These are phyloP conservation scores for Prietella phreatophila DNA, from an alignment of 2,113 vertebrate species.

Conservation along the genomic window DNA sequence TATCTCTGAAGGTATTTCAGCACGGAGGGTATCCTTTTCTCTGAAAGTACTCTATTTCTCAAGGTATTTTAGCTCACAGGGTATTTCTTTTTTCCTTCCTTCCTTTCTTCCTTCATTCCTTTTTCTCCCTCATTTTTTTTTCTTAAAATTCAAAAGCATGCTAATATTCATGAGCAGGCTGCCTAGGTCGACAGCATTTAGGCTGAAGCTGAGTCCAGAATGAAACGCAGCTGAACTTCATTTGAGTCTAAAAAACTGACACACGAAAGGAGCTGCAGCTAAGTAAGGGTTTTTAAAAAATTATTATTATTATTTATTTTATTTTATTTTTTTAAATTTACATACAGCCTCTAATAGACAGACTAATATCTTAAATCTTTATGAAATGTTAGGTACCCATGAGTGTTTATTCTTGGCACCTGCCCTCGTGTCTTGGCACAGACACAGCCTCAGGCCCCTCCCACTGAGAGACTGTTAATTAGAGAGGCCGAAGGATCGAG, in stretches of 20 bases:
- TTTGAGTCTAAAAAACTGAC: neutral
- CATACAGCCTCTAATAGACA: neutral
- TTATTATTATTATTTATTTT: too few species aligned
- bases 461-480: slow-evolving; percentile 43
- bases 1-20: neutral
- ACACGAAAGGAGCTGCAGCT: neutral
- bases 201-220: neutral
- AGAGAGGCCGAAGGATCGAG: slow-evolving; percentile 19
- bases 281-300: too few species aligned
- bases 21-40: neutral
- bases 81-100: neutral
- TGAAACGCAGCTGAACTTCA: neutral
- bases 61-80: neutral
- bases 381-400: neutral
- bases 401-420: slow-evolving; percentile 10
- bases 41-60: neutral
- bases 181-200: neutral
- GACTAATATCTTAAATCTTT: neutral
- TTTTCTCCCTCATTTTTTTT: neutral
- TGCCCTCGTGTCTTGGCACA: neutral
- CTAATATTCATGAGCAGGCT: neutral
- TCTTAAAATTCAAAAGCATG: neutral
- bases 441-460: neutral
- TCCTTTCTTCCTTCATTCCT: neutral
- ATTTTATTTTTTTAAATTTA: neutral